phyloP scores from a whole-genome alignment of 2,113 vertebrate genomes.

The Echinops telfairi region DNA sequence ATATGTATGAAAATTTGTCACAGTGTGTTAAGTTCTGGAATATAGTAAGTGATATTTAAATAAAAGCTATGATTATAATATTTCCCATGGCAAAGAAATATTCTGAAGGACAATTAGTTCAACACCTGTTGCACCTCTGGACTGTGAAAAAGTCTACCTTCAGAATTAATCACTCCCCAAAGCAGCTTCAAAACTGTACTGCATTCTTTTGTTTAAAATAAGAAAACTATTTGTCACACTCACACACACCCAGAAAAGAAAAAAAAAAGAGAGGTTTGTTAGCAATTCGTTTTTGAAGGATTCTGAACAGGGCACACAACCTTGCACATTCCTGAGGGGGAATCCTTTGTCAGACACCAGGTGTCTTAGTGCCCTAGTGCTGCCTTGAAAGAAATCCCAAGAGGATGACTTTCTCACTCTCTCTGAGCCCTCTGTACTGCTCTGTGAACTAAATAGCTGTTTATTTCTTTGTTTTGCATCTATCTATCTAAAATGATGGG shows the following conservation, averaged over 20 bases:
- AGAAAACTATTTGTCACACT: constrained; percentile 1
- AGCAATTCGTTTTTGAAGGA: constrained; percentile 26
- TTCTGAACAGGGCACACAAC: not conserved
- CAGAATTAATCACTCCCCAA: not conserved
- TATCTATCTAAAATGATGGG: no score
- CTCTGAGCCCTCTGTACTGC: no score
- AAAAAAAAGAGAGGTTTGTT: not conserved
- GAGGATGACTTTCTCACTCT: no score
- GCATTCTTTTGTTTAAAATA: not conserved
- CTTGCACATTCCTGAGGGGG: not conserved
- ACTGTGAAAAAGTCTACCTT: not conserved
- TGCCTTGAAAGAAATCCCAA: no score
- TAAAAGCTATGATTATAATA: not conserved
- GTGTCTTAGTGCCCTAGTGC: no score
- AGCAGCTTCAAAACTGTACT: not conserved
- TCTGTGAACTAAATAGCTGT: no score
- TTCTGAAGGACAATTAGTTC: not conserved
- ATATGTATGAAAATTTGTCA: not conserved
- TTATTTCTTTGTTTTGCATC: no score
- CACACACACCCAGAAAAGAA: no score
- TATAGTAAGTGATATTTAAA: not conserved
- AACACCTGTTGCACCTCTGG: not conserved
- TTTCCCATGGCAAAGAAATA: not conserved
- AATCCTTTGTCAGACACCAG: not conserved
- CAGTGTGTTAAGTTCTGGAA: constrained; percentile 8